Percentiles rank a stretch among this genome's conserved stretches.
Conservation (phyloP, 2,888 invertebrate genomes). For the Allolobophora icterica region DNA sequence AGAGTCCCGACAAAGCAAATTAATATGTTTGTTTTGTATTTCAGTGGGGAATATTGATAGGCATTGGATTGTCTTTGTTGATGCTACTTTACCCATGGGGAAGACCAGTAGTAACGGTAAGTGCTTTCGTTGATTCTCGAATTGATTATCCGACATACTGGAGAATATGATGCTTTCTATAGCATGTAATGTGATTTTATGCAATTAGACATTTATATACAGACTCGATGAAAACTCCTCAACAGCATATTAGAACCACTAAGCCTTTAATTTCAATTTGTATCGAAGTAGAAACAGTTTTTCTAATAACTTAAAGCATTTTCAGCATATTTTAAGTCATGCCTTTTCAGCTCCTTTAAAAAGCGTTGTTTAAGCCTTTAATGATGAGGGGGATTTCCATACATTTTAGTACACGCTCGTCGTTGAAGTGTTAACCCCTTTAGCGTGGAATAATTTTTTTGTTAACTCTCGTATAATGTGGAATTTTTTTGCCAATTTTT, state of each 20-base stretch:
- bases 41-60: constrained; percentile 23
- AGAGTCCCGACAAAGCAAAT: too few species aligned
- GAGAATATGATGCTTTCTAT: background rate
- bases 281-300: background rate
- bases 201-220: background rate
- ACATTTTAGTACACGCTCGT: too few species aligned
- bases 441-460: too few species aligned
- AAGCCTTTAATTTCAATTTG: background rate
- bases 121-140: background rate
- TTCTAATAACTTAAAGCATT: too few species aligned
- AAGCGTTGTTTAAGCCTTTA: too few species aligned
- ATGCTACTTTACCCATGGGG: constrained; percentile 23
- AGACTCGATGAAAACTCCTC: background rate
- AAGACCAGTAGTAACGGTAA: background rate
- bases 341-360: too few species aligned
- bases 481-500: too few species aligned
- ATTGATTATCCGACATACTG: fast-evolving
- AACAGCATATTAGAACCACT: background rate
- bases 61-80: background rate
- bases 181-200: background rate
- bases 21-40: background rate
- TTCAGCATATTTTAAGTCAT: too few species aligned
- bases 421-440: too few species aligned
- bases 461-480: too few species aligned
- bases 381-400: too few species aligned